A percentile compares a stretch with the other conserved stretches of the same genome.
phyloP scores from a whole-genome alignment of 2,797 vertebrate species.

The Ctenopoma kingsleyae region DNA sequence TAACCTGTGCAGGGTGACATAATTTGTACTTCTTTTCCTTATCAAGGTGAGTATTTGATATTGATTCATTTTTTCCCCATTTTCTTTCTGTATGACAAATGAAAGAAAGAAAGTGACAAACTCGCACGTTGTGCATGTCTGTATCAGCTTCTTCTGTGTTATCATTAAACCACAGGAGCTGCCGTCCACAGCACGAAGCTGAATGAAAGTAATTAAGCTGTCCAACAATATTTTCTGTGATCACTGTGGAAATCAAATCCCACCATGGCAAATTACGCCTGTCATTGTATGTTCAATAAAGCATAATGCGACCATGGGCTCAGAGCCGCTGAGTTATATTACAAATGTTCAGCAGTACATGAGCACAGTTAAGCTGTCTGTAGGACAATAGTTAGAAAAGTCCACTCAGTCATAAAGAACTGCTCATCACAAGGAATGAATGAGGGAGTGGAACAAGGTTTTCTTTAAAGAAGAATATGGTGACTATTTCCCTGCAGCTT shows the following conservation, averaged over 20 bases:
- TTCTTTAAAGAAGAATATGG: neutral
- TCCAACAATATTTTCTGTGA: slow-evolving; percentile 47
- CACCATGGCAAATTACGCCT: slow-evolving; percentile 26
- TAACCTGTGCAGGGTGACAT: slow-evolving; percentile 1
- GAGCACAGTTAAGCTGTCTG: slow-evolving; percentile 3
- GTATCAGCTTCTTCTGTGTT: slow-evolving; percentile 11
- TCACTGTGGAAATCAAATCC: slow-evolving; percentile 57
- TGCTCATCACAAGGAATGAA: neutral
- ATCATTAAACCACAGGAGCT: slow-evolving; percentile 16
- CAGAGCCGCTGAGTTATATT: slow-evolving; percentile 20
- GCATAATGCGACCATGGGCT: slow-evolving; percentile 15
- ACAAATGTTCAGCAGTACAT: slow-evolving; percentile 4
- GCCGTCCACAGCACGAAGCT: slow-evolving; percentile 3
- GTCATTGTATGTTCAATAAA: slow-evolving; percentile 32
- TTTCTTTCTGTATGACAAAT: too few relatives aligned
- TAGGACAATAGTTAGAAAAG: neutral
- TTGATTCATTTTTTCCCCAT: too few relatives aligned
- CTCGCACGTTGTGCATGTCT: neutral
- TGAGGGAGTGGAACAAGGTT: neutral
- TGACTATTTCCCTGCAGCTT: neutral
- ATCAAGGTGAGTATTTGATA: slow-evolving; percentile 15
- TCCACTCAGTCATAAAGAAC: slow-evolving; percentile 2
- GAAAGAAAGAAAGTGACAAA: slow-evolving; percentile 2
- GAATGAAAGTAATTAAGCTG: slow-evolving; percentile 57
- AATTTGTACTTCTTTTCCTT: neutral